Conservation (phyloP, 2,797 vertebrate species). For the Cirrhinus mrigala region DNA sequence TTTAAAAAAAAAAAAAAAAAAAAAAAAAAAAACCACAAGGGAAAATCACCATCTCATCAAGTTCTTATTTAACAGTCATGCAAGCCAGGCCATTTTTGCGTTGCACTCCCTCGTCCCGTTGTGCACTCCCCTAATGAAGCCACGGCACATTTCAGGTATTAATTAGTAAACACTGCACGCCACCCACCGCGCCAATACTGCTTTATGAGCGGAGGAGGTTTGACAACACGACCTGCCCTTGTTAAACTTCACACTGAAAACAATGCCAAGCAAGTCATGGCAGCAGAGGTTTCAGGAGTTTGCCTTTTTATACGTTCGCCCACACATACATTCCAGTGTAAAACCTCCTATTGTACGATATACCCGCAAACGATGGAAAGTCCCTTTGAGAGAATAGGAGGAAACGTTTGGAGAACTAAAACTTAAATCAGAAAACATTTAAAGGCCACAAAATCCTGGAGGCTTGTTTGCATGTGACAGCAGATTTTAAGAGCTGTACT, state of each 20-base stretch:
- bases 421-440: conserved; percentile 2
- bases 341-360: conserved; percentile 35
- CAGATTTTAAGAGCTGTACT: neutral
- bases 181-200: conserved; percentile 61
- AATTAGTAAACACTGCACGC: conserved; percentile 63
- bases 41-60: conserved; percentile 19
- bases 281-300: neutral
- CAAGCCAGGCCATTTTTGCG: conserved; percentile 11
- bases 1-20: no score
- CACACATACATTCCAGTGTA: conserved; percentile 31
- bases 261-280: conserved; percentile 6
- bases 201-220: conserved; percentile 38
- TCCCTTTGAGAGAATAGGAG: conserved; percentile 52
- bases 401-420: conserved; percentile 40
- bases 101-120: conserved; percentile 12
- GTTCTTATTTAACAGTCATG: conserved; percentile 14
- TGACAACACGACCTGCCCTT: conserved; percentile 9
- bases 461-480: neutral
- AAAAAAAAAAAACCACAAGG: neutral
- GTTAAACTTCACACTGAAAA: conserved; percentile 26
- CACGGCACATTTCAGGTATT: conserved; percentile 61
- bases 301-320: conserved; percentile 28
- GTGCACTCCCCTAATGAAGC: conserved; percentile 39
- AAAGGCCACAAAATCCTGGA: conserved; percentile 1
- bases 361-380: conserved; percentile 47